phyloP scores from a whole-genome alignment of 1,140 invertebrate genomes.

The Trichonephila inaurata region DNA sequence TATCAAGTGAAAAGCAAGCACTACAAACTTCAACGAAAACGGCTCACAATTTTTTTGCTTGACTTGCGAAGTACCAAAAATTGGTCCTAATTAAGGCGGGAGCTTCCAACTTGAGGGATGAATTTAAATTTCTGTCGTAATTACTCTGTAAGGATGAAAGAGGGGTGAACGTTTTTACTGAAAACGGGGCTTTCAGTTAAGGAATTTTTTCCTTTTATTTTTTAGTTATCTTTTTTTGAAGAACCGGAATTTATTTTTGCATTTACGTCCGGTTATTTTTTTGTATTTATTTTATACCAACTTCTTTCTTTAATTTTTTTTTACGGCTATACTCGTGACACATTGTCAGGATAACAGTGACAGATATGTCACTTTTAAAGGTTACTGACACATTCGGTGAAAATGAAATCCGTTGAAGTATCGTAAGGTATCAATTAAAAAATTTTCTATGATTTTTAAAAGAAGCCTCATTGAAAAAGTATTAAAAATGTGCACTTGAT shows the following conservation, averaged over 20 bases:
- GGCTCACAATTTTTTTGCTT: conserved; percentile 50
- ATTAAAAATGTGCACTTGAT: no score
- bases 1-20: conserved; percentile 18
- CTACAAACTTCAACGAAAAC: conserved; percentile 42
- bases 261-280: background rate
- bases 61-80: conserved; percentile 48
- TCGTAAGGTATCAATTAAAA: no score
- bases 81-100: conserved; percentile 59
- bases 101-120: conserved; percentile 70
- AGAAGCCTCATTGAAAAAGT: no score
- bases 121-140: conserved; percentile 72
- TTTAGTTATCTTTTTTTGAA: background rate
- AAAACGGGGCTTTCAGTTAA: background rate
- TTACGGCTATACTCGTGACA: background rate
- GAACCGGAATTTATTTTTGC: conserved; percentile 17
- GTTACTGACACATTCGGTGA: background rate
- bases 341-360: background rate
- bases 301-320: background rate
- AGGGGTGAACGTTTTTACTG: background rate
- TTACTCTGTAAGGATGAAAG: background rate
- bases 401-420: background rate
- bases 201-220: background rate
- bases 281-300: background rate
- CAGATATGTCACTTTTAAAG: background rate
- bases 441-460: no score